A percentile compares a stretch with the other conserved stretches of the same genome.
These are phyloP conservation scores for Apostichopus parvimensis DNA, from an alignment of 35 echinoderm and acorn worm genomes.

Conservation along the genomic window DNA sequence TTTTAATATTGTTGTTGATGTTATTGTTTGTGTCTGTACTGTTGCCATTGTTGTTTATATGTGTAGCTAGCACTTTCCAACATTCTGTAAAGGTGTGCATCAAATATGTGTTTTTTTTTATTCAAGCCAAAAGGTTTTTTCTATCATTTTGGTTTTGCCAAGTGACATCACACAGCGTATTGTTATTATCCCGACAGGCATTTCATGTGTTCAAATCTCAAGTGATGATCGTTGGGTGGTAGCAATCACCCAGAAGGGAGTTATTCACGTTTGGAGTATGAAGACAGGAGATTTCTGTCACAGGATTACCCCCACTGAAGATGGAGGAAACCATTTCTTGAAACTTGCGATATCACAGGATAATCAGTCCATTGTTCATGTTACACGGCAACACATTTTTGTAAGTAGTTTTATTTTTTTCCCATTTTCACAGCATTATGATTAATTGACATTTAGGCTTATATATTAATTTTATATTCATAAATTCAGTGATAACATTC, in stretches of 20 bases:
- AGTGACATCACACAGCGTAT: too few species aligned
- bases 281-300: conserved; percentile 68
- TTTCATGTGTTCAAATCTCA: conserved; percentile 59
- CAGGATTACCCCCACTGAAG: not conserved
- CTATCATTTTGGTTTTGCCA: too few species aligned
- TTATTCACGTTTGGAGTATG: conserved; percentile 72
- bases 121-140: too few species aligned
- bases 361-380: not conserved
- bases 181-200: not conserved
- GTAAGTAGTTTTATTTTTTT: too few species aligned
- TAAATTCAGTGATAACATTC: too few species aligned
- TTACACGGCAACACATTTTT: not conserved
- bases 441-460: too few species aligned
- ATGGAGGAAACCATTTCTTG: not conserved
- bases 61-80: too few species aligned
- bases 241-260: conserved; percentile 25
- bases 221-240: conserved; percentile 65
- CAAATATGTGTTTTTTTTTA: too few species aligned
- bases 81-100: too few species aligned
- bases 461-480: too few species aligned
- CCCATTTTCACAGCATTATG: too few species aligned
- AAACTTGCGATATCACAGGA: not conserved
- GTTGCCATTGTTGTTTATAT: too few species aligned
- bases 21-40: not conserved
- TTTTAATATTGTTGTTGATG: not conserved